These are phyloP conservation scores for Holotrichia oblita DNA, from an alignment of 1,140 invertebrate species.

Conservation along the genomic window DNA sequence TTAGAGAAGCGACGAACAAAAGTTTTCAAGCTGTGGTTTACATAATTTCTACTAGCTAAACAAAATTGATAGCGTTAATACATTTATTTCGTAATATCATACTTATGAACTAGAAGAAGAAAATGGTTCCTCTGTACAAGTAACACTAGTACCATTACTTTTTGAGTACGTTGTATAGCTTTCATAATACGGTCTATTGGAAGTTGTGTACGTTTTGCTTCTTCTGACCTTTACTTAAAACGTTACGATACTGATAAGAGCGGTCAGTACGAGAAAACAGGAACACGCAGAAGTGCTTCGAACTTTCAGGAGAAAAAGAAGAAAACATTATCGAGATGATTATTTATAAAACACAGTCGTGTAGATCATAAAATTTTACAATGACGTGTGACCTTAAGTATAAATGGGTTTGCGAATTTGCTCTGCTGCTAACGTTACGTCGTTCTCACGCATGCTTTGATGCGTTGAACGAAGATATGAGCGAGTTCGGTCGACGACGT, in stretches of 20 bases:
- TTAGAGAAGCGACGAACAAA: too few species aligned
- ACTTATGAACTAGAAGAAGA: too few species aligned
- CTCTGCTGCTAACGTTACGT: not conserved
- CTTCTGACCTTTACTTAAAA: not conserved
- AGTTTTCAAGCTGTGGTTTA: too few species aligned
- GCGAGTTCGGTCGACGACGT: not conserved
- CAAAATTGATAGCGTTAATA: too few species aligned
- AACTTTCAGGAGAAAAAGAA: conserved; percentile 21
- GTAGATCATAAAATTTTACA: conserved; percentile 46
- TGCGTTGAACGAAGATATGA: conserved; percentile 10
- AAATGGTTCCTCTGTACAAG: too few species aligned
- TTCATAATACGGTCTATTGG: not conserved
- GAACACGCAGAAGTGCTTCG: conserved; percentile 1
- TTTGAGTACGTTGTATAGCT: not conserved
- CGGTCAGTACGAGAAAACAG: not conserved
- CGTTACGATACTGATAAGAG: conserved; percentile 11
- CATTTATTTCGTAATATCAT: too few species aligned
- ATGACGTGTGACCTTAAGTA: conserved; percentile 48
- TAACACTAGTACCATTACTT: too few species aligned
- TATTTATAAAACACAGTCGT: conserved; percentile 42
- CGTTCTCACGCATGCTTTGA: not conserved
- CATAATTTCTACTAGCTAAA: too few species aligned
- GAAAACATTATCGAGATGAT: conserved; percentile 5
- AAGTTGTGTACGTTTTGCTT: not conserved
- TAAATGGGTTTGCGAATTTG: conserved; percentile 39